phyloP scores from a whole-genome alignment of 2,797 vertebrate species.

The Calcarius lapponicus region DNA sequence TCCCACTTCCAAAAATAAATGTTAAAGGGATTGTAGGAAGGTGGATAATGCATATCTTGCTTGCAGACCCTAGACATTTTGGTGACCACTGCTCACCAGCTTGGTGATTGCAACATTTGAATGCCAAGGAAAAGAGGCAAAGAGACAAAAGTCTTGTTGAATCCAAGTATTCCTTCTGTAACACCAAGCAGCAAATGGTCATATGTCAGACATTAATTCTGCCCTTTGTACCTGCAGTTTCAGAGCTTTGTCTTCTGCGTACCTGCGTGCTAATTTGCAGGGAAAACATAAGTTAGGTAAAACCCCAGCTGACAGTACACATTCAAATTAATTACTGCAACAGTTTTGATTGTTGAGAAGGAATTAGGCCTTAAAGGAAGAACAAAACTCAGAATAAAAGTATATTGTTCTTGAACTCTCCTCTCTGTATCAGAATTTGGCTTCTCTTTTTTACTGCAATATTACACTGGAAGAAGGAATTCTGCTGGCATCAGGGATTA shows the following conservation, averaged over 20 bases:
- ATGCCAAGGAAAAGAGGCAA: not conserved
- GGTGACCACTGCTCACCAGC: not conserved
- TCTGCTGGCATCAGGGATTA: conserved; percentile 42
- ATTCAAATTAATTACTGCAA: not conserved
- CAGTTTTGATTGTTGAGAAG: not conserved
- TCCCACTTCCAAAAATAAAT: not conserved
- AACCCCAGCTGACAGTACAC: not conserved
- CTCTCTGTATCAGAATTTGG: not conserved
- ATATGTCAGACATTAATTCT: not conserved
- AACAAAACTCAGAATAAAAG: not conserved
- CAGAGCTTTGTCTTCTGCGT: not conserved
- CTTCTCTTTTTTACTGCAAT: conserved; percentile 25
- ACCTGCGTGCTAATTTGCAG: not conserved
- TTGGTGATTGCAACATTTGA: not conserved
- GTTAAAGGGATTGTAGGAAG: not conserved
- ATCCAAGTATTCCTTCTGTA: not conserved
- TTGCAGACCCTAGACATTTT: not conserved
- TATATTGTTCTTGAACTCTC: not conserved
- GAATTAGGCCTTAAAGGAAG: not conserved
- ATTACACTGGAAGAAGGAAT: conserved; percentile 37
- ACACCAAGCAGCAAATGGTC: not conserved
- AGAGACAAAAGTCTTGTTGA: not conserved
- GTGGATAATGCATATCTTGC: not conserved
- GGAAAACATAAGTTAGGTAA: not conserved
- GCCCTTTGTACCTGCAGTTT: not conserved